Conservation (phyloP, 2,888 invertebrate species). For the Apamea epomidion region DNA sequence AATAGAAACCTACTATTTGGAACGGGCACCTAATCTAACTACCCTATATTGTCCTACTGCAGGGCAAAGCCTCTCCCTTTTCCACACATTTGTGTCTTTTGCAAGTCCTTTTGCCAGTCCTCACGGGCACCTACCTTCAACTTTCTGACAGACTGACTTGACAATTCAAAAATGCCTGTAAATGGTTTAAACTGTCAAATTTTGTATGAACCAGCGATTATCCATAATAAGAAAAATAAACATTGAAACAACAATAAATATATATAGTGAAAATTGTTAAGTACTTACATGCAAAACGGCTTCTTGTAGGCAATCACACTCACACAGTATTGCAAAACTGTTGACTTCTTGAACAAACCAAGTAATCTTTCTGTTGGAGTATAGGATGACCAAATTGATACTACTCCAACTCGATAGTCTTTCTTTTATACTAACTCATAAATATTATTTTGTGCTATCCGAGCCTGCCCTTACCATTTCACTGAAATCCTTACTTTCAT, state of each 20-base stretch:
- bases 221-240: neutral
- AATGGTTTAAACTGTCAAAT: neutral
- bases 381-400: no score
- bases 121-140: neutral
- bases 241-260: neutral
- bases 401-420: no score
- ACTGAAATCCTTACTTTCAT: no score
- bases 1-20: no score
- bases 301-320: neutral
- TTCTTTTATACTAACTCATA: no score
- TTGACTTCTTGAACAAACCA: neutral
- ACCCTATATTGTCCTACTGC: no score
- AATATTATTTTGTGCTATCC: no score
- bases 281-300: neutral
- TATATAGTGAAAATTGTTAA: neutral
- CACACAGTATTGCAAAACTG: neutral
- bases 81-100: no score
- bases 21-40: neutral
- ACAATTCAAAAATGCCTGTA: neutral
- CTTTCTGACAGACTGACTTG: neutral
- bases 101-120: no score
- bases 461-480: no score
- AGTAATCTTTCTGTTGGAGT: neutral
- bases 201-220: neutral
- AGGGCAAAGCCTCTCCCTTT: no score